Percentiles rank a stretch among this genome's conserved stretches.
These are phyloP conservation scores for Prionailurus bengalensis DNA, from an alignment of 2,113 vertebrate genomes.

Conservation along the genomic window DNA sequence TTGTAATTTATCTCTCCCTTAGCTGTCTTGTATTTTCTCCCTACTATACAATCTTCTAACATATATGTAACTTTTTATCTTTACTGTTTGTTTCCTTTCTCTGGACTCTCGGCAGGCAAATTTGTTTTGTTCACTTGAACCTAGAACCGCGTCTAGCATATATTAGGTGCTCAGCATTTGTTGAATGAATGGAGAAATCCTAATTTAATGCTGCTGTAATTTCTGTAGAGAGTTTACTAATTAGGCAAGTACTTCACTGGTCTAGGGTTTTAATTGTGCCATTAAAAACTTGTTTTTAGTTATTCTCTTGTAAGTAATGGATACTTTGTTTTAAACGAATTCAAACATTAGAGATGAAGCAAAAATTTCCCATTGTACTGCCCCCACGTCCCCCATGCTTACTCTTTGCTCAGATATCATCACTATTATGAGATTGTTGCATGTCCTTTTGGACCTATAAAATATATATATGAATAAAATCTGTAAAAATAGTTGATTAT, in stretches of 20 bases:
- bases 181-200: neutral
- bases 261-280: neutral
- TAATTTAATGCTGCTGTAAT: neutral
- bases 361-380: neutral
- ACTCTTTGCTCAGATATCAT: neutral
- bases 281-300: neutral
- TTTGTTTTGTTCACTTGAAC: neutral
- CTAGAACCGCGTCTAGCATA: neutral
- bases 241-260: neutral
- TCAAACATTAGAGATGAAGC: neutral
- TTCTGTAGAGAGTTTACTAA: neutral
- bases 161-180: slow-evolving; percentile 11
- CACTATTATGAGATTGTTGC: neutral
- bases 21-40: neutral
- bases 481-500: neutral
- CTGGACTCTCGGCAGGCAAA: neutral
- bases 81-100: neutral
- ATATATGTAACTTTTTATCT: neutral
- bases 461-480: neutral
- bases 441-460: neutral
- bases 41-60: neutral
- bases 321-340: slow-evolving; percentile 25
- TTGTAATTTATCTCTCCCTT: neutral
- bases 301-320: neutral
- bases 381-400: neutral